Conservation (phyloP, 2,113 vertebrate genomes). For the Panthera tigris region DNA sequence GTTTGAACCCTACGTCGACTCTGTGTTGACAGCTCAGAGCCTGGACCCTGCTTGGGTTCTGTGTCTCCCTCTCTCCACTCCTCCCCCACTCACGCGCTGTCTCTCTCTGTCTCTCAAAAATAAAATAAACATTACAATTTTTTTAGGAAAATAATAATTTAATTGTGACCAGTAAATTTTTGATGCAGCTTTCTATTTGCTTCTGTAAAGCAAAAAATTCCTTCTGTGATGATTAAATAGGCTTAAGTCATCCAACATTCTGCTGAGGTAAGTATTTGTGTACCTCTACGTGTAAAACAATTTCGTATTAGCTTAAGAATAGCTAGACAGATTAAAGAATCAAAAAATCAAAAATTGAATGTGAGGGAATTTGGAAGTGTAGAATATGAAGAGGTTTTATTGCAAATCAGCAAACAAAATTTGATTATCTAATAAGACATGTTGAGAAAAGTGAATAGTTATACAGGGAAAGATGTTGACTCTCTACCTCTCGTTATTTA, state of each 20-base stretch:
- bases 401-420: neutral
- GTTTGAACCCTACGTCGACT: fast-evolving
- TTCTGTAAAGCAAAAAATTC: neutral
- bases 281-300: neutral
- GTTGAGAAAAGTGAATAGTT: neutral
- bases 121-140: too few relatives aligned
- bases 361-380: neutral
- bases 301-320: neutral
- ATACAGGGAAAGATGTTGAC: neutral
- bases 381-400: neutral
- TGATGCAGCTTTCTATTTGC: neutral
- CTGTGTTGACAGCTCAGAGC: too few relatives aligned
- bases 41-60: too few relatives aligned
- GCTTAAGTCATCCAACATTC: neutral
- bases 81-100: too few relatives aligned
- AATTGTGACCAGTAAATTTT: neutral
- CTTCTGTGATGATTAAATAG: neutral
- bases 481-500: neutral
- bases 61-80: too few relatives aligned
- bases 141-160: too few relatives aligned
- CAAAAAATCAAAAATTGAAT: neutral
- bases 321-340: neutral
- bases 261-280: neutral
- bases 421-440: neutral
- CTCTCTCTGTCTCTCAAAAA: too few relatives aligned